A percentile compares a stretch with the other conserved stretches of the same genome.
Conservation (phyloP, 2,797 vertebrate species). For the Galago senegalensis region DNA sequence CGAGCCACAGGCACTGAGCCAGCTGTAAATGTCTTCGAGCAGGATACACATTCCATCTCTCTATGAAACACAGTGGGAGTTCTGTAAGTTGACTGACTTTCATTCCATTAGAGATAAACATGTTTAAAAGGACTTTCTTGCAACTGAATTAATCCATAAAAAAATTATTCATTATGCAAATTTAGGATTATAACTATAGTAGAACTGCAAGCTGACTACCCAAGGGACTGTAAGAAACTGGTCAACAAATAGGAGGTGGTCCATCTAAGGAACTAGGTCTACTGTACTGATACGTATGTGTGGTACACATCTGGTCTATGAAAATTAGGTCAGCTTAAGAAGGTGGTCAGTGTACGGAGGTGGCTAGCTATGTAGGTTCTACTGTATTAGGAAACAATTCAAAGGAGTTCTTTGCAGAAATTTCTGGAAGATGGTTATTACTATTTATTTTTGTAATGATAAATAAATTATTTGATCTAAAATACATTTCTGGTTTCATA, state of each 20-base stretch:
- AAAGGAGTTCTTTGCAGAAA: background rate
- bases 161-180: slow-evolving; percentile 49
- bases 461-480: slow-evolving; percentile 41
- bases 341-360: no score
- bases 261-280: no score
- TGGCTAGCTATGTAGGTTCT: no score
- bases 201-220: no score
- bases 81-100: slow-evolving; percentile 31
- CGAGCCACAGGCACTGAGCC: no score
- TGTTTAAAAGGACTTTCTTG: slow-evolving; percentile 60
- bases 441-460: background rate
- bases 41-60: background rate
- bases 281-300: no score
- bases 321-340: no score
- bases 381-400: slow-evolving; percentile 26
- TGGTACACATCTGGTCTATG: no score
- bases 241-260: no score
- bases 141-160: slow-evolving; percentile 56
- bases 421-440: slow-evolving; percentile 38
- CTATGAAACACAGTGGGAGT: background rate
- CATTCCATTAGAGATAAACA: slow-evolving; percentile 59
- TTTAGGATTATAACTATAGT: slow-evolving; percentile 6
- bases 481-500: slow-evolving; percentile 34
- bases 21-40: background rate
- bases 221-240: no score